These are phyloP conservation scores for Tetragonula clypearis DNA, from an alignment of 1,140 invertebrate species.

Conservation along the genomic window DNA sequence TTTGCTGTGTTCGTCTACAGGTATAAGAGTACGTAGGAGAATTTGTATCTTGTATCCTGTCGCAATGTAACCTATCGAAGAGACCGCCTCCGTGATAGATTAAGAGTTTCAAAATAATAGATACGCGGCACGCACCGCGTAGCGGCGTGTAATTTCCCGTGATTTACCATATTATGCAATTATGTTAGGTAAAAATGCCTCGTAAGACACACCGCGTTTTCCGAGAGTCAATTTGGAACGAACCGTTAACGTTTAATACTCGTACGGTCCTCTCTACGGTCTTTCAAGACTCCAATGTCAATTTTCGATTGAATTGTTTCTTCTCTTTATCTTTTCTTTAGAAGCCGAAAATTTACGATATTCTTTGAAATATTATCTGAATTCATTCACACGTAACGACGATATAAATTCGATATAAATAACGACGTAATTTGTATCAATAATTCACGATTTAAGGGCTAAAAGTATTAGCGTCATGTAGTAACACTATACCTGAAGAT, in stretches of 20 bases:
- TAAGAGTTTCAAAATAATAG: constrained; percentile 8
- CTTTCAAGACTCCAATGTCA: background rate
- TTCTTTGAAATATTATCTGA: too few relatives aligned
- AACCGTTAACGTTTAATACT: background rate
- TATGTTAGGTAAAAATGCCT: constrained; percentile 1
- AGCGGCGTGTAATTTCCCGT: constrained; percentile 4
- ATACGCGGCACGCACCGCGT: background rate
- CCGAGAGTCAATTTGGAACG: background rate
- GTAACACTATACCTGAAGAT: background rate
- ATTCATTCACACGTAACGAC: too few relatives aligned
- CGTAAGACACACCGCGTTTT: background rate
- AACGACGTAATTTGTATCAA: too few relatives aligned
- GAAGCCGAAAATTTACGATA: background rate
- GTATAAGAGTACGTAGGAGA: background rate
- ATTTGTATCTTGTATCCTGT: background rate
- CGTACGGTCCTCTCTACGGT: background rate
- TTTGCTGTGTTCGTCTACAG: too few relatives aligned
- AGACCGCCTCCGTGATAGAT: background rate
- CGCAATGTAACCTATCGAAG: background rate
- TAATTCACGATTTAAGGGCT: too few relatives aligned
- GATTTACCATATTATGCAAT: constrained; percentile 17
- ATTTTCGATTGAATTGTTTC: background rate
- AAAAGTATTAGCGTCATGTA: background rate
- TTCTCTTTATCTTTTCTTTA: background rate
- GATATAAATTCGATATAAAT: too few relatives aligned